phyloP scores from a whole-genome alignment of 2,888 invertebrate species.

The Drosophila conformis region DNA sequence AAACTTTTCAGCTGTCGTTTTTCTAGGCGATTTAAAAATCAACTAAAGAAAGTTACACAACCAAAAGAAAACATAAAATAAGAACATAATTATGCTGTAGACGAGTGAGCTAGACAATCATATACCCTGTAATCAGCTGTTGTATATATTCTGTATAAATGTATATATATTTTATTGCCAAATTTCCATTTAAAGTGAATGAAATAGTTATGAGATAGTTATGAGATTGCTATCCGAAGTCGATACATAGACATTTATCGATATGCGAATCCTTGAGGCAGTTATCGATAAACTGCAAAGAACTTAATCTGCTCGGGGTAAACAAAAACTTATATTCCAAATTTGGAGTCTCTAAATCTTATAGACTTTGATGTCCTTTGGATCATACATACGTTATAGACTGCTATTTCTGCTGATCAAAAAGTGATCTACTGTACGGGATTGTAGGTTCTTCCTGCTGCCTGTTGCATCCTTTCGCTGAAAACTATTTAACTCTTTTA shows the following conservation, averaged over 20 bases:
- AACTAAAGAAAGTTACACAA: constrained; percentile 22
- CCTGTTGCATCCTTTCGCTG: background rate
- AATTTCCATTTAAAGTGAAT: background rate
- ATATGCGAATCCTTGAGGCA: background rate
- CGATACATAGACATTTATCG: background rate
- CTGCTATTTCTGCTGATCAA: background rate
- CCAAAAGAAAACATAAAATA: background rate
- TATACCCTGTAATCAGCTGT: background rate
- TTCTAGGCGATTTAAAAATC: constrained; percentile 31
- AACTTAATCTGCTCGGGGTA: background rate
- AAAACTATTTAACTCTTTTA: background rate
- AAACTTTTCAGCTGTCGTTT: constrained; percentile 29
- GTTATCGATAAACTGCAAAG: background rate
- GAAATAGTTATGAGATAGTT: background rate
- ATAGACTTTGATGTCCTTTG: background rate
- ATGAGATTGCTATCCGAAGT: background rate
- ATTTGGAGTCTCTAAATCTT: too few relatives aligned
- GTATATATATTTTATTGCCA: too few relatives aligned
- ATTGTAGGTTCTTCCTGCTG: background rate
- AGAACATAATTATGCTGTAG: background rate
- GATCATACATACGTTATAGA: background rate
- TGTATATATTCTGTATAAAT: background rate
- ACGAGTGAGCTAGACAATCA: background rate
- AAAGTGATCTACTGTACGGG: background rate
- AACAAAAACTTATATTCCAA: background rate